Percentiles rank a stretch among this genome's conserved stretches.
Conservation (phyloP, 1,140 invertebrate species). For the Habropoda laboriosa region DNA sequence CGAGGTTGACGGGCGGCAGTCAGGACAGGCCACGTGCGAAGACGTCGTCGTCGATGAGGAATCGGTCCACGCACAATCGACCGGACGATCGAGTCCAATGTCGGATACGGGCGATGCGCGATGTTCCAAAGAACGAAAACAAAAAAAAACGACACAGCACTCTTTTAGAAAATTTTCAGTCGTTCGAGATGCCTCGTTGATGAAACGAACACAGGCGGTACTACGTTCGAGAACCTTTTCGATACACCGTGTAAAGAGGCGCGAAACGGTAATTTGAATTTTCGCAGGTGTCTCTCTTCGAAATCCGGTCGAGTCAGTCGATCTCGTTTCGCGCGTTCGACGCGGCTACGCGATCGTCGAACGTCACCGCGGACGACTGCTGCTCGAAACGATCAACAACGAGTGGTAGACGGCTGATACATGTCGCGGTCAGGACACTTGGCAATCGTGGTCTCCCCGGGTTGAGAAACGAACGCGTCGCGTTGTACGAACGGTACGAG, state of each 20-base stretch:
- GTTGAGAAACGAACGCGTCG: background rate
- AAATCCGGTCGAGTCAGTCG: too few species aligned
- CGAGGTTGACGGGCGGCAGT: slow-evolving; percentile 56
- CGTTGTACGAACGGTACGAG: slow-evolving; percentile 12
- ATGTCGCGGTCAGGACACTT: slow-evolving; percentile 69
- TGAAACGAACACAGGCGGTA: too few species aligned
- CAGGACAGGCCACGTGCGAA: slow-evolving; percentile 42
- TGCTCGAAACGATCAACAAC: background rate
- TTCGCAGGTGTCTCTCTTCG: background rate
- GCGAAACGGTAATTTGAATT: background rate
- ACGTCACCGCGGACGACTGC: background rate
- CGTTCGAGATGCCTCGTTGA: background rate
- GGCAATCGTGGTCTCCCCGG: slow-evolving; percentile 63
- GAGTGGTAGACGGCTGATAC: background rate
- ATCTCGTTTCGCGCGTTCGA: slow-evolving; percentile 8
- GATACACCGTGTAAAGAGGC: too few species aligned
- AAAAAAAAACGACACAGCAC: slow-evolving; percentile 57
- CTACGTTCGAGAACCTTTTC: too few species aligned
- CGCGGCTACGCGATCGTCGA: slow-evolving; percentile 1
- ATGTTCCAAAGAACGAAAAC: slow-evolving; percentile 50
- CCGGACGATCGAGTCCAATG: slow-evolving; percentile 10
- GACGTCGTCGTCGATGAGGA: slow-evolving; percentile 22
- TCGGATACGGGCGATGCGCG: background rate
- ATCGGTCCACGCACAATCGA: slow-evolving; percentile 11
- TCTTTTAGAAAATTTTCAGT: slow-evolving; percentile 49